Percentiles rank a stretch among this genome's conserved stretches.
phyloP scores from a whole-genome alignment of 2,113 vertebrate genomes.

The Rhinogobius similis region DNA sequence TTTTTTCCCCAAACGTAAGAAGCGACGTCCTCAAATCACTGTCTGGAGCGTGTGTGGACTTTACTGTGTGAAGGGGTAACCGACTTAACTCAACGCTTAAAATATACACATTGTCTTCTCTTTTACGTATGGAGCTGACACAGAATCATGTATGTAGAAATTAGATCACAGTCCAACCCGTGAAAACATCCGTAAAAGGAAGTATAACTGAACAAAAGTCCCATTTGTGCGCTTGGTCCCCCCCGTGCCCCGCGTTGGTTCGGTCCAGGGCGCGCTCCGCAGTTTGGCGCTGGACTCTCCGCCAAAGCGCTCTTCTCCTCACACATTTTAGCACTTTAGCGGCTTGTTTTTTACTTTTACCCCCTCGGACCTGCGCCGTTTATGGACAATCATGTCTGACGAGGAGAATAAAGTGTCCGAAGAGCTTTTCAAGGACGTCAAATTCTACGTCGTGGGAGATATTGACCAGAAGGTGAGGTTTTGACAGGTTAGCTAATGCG shows the following conservation, averaged over 20 bases:
- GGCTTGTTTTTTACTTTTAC: not conserved
- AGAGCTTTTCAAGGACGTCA: constrained; percentile 95
- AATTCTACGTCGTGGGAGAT: constrained; percentile 96
- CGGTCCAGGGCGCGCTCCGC: constrained; percentile 63
- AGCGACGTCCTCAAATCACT: constrained; percentile 5
- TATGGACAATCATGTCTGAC: constrained; percentile 75
- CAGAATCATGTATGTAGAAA: no score
- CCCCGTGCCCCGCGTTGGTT: constrained; percentile 21
- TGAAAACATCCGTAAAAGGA: not conserved
- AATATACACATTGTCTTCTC: no score
- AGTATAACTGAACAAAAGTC: not conserved
- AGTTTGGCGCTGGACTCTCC: constrained; percentile 71
- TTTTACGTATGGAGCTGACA: not conserved
- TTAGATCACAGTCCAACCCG: not conserved
- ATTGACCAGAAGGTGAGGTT: constrained; percentile 89
- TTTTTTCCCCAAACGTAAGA: not conserved
- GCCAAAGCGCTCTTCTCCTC: not conserved
- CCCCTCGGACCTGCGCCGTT: not conserved
- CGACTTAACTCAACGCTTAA: not conserved
- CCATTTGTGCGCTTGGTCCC: fast-evolving
- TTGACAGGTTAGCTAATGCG: constrained; percentile 55
- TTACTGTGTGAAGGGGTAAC: not conserved
- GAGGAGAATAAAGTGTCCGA: constrained; percentile 83
- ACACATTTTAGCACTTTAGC: not conserved
- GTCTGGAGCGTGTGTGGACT: constrained; percentile 1